Conservation (phyloP, 2,888 invertebrate genomes). For the Phrixothrix hirtus region DNA sequence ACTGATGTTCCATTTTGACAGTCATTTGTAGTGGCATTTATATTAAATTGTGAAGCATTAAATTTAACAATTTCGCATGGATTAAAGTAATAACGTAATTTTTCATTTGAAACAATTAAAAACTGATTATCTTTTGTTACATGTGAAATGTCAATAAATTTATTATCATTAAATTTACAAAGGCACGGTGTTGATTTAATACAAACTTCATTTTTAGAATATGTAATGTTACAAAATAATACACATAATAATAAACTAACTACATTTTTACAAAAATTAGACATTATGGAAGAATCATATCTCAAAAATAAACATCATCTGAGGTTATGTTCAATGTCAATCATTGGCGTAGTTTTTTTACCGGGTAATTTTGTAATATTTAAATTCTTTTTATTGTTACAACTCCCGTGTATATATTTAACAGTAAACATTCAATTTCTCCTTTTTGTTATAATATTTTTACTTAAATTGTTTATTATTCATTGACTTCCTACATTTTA, state of each 20-base stretch:
- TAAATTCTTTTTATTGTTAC: no score
- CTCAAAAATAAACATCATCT: constrained; percentile 20
- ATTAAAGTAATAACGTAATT: constrained; percentile 48
- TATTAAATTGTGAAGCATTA: constrained; percentile 5
- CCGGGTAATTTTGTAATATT: no score
- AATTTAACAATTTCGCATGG: constrained; percentile 48
- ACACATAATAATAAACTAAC: no score
- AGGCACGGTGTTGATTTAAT: constrained; percentile 41
- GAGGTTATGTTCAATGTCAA: constrained; percentile 30
- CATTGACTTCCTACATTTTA: background rate
- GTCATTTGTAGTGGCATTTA: constrained; percentile 15
- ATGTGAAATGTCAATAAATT: constrained; percentile 43
- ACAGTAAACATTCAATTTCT: no score
- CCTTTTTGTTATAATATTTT: background rate
- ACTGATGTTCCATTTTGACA: constrained; percentile 30
- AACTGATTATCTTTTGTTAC: constrained; percentile 37
- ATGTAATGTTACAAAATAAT: constrained; percentile 6
- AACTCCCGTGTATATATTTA: no score
- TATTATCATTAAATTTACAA: constrained; percentile 47
- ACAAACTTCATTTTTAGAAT: constrained; percentile 21
- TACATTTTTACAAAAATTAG: no score
- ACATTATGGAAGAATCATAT: constrained; percentile 25
- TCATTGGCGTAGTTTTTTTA: no score
- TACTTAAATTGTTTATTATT: background rate
- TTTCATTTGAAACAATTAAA: constrained; percentile 9